Percentiles rank a stretch among this genome's conserved stretches.
Conservation (phyloP, 2,797 vertebrate species). For the Intellagama lesueurii region DNA sequence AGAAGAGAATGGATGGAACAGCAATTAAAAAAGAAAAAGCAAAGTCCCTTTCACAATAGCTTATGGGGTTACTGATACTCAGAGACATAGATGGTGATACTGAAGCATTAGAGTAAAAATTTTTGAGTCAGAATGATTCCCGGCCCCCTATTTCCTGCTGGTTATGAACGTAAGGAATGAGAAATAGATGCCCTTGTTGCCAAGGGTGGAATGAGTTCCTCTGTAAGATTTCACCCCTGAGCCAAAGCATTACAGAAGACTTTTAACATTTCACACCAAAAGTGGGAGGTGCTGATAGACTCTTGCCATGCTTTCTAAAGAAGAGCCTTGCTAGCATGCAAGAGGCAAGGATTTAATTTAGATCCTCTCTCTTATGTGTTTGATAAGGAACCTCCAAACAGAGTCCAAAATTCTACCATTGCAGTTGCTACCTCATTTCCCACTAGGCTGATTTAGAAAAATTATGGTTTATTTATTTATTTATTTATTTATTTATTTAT, state of each 20-base stretch:
- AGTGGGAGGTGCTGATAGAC: not conserved
- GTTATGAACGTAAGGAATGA: not conserved
- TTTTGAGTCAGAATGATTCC: not conserved
- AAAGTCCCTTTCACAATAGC: constrained; percentile 3
- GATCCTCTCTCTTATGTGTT: not conserved
- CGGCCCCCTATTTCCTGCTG: not conserved
- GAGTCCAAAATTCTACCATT: not conserved
- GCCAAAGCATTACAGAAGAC: not conserved
- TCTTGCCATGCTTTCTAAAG: not conserved
- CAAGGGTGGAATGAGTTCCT: not conserved
- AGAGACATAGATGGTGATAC: not conserved
- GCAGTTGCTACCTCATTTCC: not conserved
- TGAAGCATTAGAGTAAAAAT: not conserved
- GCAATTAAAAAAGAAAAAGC: not conserved
- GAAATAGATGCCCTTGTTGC: not conserved
- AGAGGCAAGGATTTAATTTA: not conserved
- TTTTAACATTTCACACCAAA: not conserved
- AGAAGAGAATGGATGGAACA: not conserved
- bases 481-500: too few relatives aligned
- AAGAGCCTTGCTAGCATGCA: not conserved
- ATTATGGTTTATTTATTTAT: too few relatives aligned
- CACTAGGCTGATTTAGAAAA: too few relatives aligned
- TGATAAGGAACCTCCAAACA: not conserved
- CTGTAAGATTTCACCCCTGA: not conserved
- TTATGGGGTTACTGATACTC: not conserved